Conservation (phyloP, 2,888 invertebrate species). For the Lottia scabra region DNA sequence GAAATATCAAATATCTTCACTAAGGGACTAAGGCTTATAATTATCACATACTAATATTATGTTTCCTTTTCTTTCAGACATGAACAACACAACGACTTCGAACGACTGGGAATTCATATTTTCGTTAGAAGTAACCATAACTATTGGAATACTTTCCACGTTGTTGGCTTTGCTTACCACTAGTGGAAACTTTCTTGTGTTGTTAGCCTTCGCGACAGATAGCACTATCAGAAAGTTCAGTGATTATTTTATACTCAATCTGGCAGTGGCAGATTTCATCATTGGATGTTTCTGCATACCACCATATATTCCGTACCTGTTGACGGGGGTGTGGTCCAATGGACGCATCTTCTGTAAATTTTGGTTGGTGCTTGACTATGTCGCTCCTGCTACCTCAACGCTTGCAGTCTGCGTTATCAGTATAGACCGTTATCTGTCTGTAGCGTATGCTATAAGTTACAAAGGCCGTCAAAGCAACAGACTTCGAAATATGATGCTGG, state of each 20-base stretch:
- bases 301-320: conserved; percentile 39
- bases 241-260: conserved; percentile 49
- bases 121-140: not conserved
- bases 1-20: too few relatives aligned
- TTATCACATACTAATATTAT: too few relatives aligned
- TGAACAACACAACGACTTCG: not conserved
- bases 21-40: too few relatives aligned
- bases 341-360: conserved; percentile 38
- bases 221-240: conserved; percentile 41
- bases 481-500: conserved; percentile 32
- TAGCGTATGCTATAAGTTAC: conserved; percentile 41
- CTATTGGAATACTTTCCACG: conserved; percentile 24
- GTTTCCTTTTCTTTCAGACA: too few relatives aligned
- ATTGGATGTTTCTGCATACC: conserved; percentile 41
- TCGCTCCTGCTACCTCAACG: conserved; percentile 43
- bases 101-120: not conserved
- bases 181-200: conserved; percentile 40
- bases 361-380: conserved; percentile 46
- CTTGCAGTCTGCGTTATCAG: conserved; percentile 46
- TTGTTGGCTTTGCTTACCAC: conserved; percentile 34
- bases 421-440: conserved; percentile 40
- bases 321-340: conserved; percentile 39
- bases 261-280: conserved; percentile 47
- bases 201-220: conserved; percentile 40
- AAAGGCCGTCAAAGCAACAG: conserved; percentile 29